phyloP scores from a whole-genome alignment of 2,888 invertebrate species.

The Pecten maximus region DNA sequence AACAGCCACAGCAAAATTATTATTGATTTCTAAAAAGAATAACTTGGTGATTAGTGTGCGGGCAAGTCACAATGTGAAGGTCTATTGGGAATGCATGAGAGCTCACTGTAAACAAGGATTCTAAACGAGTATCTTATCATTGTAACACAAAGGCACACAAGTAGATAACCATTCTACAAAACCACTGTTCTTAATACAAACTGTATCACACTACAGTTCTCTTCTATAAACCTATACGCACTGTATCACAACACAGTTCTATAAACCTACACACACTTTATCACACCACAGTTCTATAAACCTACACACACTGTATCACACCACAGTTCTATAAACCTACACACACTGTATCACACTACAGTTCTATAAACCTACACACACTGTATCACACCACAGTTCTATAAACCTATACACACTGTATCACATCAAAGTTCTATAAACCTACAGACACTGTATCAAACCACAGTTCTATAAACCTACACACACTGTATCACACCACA shows the following conservation, averaged over 20 bases:
- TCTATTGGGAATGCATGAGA: background rate
- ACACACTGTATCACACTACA: no score
- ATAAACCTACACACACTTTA: no score
- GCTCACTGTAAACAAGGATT: background rate
- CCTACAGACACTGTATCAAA: background rate
- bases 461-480: background rate
- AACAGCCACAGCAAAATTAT: background rate
- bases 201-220: no score
- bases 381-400: background rate
- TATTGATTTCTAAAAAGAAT: conserved; percentile 2
- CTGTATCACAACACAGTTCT: no score
- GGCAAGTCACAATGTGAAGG: background rate
- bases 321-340: no score
- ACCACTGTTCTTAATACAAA: no score
- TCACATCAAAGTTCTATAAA: background rate
- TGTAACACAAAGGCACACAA: background rate
- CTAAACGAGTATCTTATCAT: background rate
- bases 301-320: no score
- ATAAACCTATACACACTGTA: background rate
- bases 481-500: background rate
- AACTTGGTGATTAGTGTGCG: background rate
- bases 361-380: background rate
- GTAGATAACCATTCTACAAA: background rate
- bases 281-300: no score
- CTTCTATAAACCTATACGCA: no score